Evolutionary conservation across 2,888 invertebrate species (phyloP).

Genomic region (Drosophila vallismaia): DNA sequence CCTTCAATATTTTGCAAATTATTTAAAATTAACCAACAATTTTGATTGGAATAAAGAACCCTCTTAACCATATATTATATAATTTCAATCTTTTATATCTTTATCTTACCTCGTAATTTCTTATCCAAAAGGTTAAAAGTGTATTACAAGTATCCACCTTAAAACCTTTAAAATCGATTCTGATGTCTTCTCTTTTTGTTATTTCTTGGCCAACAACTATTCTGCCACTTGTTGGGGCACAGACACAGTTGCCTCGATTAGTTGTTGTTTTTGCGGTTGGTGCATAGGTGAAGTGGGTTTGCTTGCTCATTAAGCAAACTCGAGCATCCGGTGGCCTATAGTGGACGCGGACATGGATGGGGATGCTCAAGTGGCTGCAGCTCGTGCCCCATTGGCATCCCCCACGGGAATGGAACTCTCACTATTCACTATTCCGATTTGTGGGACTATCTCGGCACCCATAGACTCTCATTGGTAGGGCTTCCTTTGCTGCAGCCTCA

Average conservation of each 20-base stretch:
- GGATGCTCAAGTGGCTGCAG: slow-evolving; percentile 13
- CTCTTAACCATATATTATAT: no score
- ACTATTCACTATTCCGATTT: slow-evolving; percentile 20
- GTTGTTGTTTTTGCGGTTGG: slow-evolving; percentile 24
- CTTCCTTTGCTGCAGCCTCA: slow-evolving; percentile 11
- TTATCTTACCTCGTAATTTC: not conserved
- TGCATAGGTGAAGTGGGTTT: slow-evolving; percentile 11
- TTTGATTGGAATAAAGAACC: no score
- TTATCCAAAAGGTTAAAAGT: not conserved
- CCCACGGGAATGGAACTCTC: slow-evolving; percentile 13
- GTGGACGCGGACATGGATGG: slow-evolving; percentile 6
- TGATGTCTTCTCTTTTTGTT: slow-evolving; percentile 7
- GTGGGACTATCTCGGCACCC: not conserved
- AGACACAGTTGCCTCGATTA: slow-evolving; percentile 47
- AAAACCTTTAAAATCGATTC: not conserved
- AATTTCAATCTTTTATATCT: no score
- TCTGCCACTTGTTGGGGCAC: slow-evolving; percentile 27
- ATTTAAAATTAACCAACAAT: no score
- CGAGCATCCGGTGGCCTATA: slow-evolving; percentile 34
- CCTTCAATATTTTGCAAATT: no score
- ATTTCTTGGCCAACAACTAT: slow-evolving; percentile 20
- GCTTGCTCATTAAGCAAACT: slow-evolving; percentile 35
- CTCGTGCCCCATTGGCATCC: slow-evolving; percentile 24
- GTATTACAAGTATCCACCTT: not conserved
- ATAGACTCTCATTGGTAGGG: not conserved